Base-by-base conservation (phyloP, 2,888 invertebrate genomes). In the Heliconius hortense region DNA sequence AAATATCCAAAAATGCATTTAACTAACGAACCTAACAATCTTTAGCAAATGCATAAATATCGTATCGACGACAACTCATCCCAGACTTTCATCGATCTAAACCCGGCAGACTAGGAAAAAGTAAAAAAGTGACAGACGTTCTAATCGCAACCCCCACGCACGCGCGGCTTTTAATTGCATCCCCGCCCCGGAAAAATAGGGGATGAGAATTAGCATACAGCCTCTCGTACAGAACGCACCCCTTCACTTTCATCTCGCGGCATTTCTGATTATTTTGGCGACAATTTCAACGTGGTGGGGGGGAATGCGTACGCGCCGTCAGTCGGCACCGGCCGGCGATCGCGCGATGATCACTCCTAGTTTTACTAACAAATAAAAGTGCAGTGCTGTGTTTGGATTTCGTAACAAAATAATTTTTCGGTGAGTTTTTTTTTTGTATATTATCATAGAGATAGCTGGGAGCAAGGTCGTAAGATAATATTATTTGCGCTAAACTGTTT, bases 131-230 rank as follows among this genome's bases (percentile, higher is more conserved):
- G 90, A 89, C 91, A 91, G 91, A 88, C 88, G 88, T 92, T 91
- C 93, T 94, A 94, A 94, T 94, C 93, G 93, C 90, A 56, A 86
- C 88, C 89, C 91, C 91, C 92, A 91, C 93, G 93, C 93, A 92
- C 93, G 93, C 93, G 93, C 93, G 93, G 90, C 86, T 92, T 93
- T 93, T 93, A 94, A 93, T 94, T 93, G 93, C 93, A 91, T 90
- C 92, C 92, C 92, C 89, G 85, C 87, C 90, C 91, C 91, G 92
- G 90, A 91, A 92, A 93, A 92, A 91, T 71, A 92, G 91, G 89
- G 86, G 90, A 90, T 91, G 91, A 89, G 92, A 93, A 94, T 94
- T 94, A 94, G 93, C 93, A 94, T 93, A 93, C 90, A 93, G 91
- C 91, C 91, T 91, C 92, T 88, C 77, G 74, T 59, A 67, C 66